Evolutionary conservation across 2,113 vertebrate species (phyloP).

Genomic region (Ranitomeya variabilis): DNA sequence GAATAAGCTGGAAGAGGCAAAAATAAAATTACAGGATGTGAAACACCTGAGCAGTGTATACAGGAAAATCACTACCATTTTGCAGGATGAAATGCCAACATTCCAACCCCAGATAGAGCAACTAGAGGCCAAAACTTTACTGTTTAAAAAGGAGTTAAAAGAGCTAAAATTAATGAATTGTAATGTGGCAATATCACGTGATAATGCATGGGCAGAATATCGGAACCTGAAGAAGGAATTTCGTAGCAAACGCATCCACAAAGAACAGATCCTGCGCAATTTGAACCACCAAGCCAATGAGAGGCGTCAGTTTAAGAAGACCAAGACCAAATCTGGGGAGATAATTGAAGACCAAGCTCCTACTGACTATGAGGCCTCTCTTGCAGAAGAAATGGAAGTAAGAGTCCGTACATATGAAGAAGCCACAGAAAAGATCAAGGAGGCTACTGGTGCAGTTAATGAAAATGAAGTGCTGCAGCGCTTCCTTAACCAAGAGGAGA

Average conservation of each 20-base stretch:
- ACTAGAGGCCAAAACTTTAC: not conserved
- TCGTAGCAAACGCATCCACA: not conserved
- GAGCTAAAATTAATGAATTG: not conserved
- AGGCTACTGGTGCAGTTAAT: not conserved
- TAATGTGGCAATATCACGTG: not conserved
- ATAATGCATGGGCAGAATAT: not conserved
- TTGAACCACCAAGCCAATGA: not conserved
- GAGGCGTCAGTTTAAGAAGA: not conserved
- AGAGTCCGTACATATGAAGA: not conserved
- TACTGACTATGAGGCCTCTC: not conserved
- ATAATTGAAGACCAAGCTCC: not conserved
- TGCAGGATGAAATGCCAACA: not conserved
- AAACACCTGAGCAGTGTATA: not conserved
- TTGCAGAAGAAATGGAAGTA: not conserved
- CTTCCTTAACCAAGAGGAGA: not conserved
- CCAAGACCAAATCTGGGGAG: not conserved
- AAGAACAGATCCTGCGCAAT: not conserved
- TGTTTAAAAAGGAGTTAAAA: not conserved
- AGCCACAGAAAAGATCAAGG: not conserved
- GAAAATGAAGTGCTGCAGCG: not conserved
- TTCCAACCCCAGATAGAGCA: not conserved
- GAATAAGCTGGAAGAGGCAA: not conserved
- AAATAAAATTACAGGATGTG: not conserved
- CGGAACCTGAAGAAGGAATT: not conserved
- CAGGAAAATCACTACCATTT: not conserved